Conservation (phyloP, 1,140 invertebrate genomes). For the Orius insidiosus region DNA sequence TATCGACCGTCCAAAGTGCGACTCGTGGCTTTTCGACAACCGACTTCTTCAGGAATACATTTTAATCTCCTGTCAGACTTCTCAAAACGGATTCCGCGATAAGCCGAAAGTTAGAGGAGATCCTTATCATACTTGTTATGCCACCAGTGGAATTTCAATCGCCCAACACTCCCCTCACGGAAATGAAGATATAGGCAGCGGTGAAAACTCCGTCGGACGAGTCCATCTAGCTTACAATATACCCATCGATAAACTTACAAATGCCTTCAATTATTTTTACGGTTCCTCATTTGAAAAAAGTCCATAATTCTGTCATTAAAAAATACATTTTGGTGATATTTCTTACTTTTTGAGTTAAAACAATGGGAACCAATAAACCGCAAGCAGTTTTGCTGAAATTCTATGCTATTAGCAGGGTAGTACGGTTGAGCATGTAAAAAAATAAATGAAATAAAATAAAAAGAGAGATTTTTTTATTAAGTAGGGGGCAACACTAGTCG, state of each 20-base stretch:
- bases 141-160: slow-evolving; percentile 82
- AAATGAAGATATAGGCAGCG: not conserved
- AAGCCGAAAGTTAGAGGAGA: slow-evolving; percentile 81
- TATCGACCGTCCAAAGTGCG: slow-evolving; percentile 18
- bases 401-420: too few relatives aligned
- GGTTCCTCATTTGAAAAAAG: not conserved
- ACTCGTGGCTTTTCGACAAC: slow-evolving; percentile 59
- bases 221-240: slow-evolving; percentile 17
- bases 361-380: too few relatives aligned
- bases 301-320: too few relatives aligned
- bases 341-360: too few relatives aligned
- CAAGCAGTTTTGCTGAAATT: too few relatives aligned
- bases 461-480: too few relatives aligned
- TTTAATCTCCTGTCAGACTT: slow-evolving; percentile 77
- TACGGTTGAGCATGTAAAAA: too few relatives aligned
- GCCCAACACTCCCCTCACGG: slow-evolving; percentile 60
- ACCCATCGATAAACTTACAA: slow-evolving; percentile 7
- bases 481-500: too few relatives aligned
- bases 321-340: too few relatives aligned
- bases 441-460: too few relatives aligned
- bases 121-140: slow-evolving; percentile 94
- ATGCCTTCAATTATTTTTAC: slow-evolving; percentile 11
- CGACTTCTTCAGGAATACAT: slow-evolving; percentile 88
- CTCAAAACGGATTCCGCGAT: slow-evolving; percentile 82
- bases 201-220: slow-evolving; percentile 10